Evolutionary conservation across 2,797 vertebrate genomes (phyloP).

Genomic region (Heliangelus exortis): DNA sequence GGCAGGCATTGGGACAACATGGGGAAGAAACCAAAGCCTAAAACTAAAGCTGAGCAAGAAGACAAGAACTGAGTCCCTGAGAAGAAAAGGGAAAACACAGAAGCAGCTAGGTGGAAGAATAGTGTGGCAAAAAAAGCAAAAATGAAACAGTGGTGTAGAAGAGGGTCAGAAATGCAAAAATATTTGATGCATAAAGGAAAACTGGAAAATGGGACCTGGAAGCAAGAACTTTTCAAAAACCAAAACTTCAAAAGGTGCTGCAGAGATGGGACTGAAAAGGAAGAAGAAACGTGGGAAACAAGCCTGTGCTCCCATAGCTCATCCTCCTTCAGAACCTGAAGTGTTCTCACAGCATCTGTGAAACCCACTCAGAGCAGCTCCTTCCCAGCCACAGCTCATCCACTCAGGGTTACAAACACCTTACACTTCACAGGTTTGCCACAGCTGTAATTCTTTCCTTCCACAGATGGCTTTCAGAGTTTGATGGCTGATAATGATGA

Average conservation of each 20-base stretch:
- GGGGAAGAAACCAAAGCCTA: not conserved
- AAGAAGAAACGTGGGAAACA: not conserved
- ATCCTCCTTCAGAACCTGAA: not conserved
- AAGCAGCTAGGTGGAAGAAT: not conserved
- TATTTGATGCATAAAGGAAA: not conserved
- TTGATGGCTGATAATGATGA: not conserved
- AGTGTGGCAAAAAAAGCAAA: not conserved
- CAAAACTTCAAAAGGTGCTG: not conserved
- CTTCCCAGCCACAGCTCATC: not conserved
- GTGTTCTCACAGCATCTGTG: not conserved
- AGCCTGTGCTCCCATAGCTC: not conserved
- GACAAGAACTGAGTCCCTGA: not conserved
- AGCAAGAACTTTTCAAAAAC: not conserved
- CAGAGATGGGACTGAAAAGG: not conserved
- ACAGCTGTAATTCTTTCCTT: not conserved
- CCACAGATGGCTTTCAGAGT: not conserved
- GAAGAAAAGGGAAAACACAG: not conserved
- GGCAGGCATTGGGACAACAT: not conserved
- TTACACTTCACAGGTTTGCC: not conserved
- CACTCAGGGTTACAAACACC: not conserved
- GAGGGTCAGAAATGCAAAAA: not conserved
- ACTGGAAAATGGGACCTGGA: not conserved
- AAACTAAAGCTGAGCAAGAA: not conserved
- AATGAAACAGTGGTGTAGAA: accelerated
- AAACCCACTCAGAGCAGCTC: not conserved